phyloP scores from a whole-genome alignment of 2,113 vertebrate genomes.

The Erythrolamprus reginae region DNA sequence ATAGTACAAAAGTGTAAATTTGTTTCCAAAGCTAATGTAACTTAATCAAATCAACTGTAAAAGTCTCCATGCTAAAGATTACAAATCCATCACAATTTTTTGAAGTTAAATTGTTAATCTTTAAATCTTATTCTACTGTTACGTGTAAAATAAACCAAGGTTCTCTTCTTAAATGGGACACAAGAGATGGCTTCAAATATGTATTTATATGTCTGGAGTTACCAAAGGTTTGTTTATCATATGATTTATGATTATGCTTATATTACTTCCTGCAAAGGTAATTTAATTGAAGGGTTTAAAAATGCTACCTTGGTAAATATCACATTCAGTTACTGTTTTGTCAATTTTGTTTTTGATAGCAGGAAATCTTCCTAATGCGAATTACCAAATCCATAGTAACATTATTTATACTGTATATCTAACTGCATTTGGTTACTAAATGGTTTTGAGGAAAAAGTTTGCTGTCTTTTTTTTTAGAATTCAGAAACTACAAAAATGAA shows the following conservation, averaged over 20 bases:
- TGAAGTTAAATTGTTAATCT: neutral
- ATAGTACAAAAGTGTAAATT: neutral
- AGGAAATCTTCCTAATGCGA: neutral
- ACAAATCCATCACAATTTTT: neutral
- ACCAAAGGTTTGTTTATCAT: neutral
- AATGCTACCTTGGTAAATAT: neutral
- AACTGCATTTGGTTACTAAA: neutral
- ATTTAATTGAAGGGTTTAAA: neutral
- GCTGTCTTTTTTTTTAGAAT: neutral
- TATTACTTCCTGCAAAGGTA: neutral
- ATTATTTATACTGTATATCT: neutral
- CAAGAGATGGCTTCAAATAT: neutral
- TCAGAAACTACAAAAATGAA: neutral
- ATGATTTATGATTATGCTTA: neutral
- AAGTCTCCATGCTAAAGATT: neutral
- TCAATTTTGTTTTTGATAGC: neutral
- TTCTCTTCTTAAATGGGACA: neutral
- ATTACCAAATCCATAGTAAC: neutral
- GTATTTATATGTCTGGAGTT: neutral
- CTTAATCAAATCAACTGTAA: neutral
- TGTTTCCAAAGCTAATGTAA: neutral
- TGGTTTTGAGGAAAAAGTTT: neutral
- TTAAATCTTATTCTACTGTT: neutral
- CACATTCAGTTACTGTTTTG: neutral
- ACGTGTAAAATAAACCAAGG: neutral